Base-by-base conservation (phyloP, 2,797 vertebrate species). In the Acipenser ruthenus region DNA sequence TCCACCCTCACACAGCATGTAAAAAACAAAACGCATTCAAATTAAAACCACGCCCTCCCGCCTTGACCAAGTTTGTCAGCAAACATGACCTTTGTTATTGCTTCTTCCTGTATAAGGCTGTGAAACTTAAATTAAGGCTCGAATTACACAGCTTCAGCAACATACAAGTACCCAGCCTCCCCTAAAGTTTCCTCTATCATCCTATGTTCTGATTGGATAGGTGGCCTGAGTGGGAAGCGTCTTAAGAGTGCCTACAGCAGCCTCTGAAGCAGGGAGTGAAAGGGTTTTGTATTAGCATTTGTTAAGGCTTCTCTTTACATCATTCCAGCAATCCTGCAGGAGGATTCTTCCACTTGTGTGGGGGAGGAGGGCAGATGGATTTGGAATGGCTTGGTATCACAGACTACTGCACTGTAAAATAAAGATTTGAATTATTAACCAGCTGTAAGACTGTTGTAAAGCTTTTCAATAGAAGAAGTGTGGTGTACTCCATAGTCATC, bases 271-370 rank as follows among this genome's bases (percentile, higher is more conserved):
- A 61, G 13, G 8, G 18, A 67, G 60, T n/a, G 66, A 62, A 55
- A 63, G 60, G 23, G 66, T 37, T 60, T 62, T 68, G 60, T 37
- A 37, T 13, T 62, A 15, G 63, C 59, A 51, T 65, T 58, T 68
- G 55, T 49, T 62, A 23, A 53, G 61, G 53, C 58, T 66, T 64
- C 50, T 60, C 67, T 73, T 72, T 75, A 69, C 67, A 67, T 75
- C 64, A 73, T 73, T 71, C 72, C 68, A 65, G 58, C 65, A 70
- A 80, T 76, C 73, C 71, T 60, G 65, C 65, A 67, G 47, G 23
- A 13, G 65, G 62, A 11, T 47, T 63, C 68, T 73, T 66, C 68
- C 52, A 65, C 11, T 58, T 60, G 23, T 51, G 47, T 53, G 61
- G 69, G 71, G 74, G 70, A 67, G 64, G 69, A 65, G 66, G 49